Evolutionary conservation across 2,797 vertebrate species (phyloP).

Genomic region (Bufotes viridis): DNA sequence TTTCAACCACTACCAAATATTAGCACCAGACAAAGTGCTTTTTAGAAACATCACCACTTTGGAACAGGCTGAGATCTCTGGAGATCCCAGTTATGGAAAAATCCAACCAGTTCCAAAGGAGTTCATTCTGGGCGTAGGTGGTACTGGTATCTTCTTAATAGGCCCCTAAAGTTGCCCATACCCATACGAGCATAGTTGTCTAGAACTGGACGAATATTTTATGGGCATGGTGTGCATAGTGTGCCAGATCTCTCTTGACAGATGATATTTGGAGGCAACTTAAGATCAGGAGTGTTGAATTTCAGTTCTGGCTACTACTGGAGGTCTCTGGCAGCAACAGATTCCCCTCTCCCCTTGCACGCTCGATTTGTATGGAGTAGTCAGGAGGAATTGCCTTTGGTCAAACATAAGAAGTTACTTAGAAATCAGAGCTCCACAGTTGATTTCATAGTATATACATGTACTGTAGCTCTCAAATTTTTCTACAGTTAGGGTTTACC

Average conservation of each 20-base stretch:
- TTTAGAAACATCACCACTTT: background rate
- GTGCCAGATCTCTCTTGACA: too few relatives aligned
- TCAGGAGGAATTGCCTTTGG: too few relatives aligned
- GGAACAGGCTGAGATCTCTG: background rate
- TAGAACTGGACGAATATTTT: background rate
- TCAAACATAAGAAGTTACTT: too few relatives aligned
- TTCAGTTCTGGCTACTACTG: too few relatives aligned
- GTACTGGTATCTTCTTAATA: background rate
- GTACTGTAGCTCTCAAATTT: background rate
- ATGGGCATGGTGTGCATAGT: background rate
- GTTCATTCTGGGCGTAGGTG: background rate
- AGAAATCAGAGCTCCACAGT: background rate
- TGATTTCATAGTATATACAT: background rate
- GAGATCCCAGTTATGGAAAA: background rate
- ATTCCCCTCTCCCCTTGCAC: too few relatives aligned
- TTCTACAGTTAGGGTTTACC: background rate
- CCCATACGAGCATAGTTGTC: too few relatives aligned
- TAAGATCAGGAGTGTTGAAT: too few relatives aligned
- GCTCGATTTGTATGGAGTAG: too few relatives aligned
- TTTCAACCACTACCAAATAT: background rate
- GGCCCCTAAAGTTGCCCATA: background rate
- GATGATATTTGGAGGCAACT: too few relatives aligned
- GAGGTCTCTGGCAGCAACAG: too few relatives aligned
- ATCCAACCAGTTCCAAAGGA: background rate
- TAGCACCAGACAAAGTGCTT: background rate